Evolutionary conservation across 1,140 invertebrate genomes (phyloP).

Genomic region (Diprion similis): DNA sequence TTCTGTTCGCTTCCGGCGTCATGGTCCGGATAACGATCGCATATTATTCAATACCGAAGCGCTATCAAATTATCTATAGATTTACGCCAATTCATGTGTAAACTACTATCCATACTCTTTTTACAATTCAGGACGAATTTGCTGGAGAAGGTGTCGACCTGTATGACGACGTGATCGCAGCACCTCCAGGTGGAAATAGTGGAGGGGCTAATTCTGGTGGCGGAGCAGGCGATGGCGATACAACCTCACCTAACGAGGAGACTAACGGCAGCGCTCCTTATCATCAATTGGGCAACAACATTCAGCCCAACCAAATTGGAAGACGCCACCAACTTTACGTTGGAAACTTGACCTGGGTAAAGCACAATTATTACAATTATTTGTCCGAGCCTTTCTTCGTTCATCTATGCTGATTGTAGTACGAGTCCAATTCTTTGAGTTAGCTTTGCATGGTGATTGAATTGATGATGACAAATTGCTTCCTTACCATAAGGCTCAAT

Average conservation of each 20-base stretch:
- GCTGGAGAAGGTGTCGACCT: conserved; percentile 87
- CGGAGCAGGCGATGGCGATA: conserved; percentile 46
- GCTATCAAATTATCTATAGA: conserved; percentile 9
- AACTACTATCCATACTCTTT: conserved; percentile 13
- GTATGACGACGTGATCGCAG: conserved; percentile 95
- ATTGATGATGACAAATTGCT: no score
- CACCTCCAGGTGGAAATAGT: conserved; percentile 66
- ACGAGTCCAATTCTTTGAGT: no score
- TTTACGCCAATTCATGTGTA: neutral
- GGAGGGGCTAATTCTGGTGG: conserved; percentile 50
- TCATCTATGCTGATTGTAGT: neutral
- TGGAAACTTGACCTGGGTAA: conserved; percentile 92
- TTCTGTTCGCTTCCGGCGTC: conserved; percentile 34
- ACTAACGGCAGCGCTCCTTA: conserved; percentile 75
- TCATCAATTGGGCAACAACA: conserved; percentile 71
- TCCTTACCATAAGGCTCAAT: neutral
- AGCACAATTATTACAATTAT: conserved; percentile 28
- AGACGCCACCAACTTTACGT: conserved; percentile 91
- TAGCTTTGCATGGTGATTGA: no score
- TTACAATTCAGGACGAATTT: conserved; percentile 77
- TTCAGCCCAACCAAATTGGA: conserved; percentile 73
- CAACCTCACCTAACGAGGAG: conserved; percentile 66
- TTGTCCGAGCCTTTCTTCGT: neutral
- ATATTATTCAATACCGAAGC: neutral
- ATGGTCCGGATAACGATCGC: conserved; percentile 42